These are phyloP conservation scores for Thymelicus acteon DNA, from an alignment of 2,888 invertebrate species.

Conservation along the genomic window DNA sequence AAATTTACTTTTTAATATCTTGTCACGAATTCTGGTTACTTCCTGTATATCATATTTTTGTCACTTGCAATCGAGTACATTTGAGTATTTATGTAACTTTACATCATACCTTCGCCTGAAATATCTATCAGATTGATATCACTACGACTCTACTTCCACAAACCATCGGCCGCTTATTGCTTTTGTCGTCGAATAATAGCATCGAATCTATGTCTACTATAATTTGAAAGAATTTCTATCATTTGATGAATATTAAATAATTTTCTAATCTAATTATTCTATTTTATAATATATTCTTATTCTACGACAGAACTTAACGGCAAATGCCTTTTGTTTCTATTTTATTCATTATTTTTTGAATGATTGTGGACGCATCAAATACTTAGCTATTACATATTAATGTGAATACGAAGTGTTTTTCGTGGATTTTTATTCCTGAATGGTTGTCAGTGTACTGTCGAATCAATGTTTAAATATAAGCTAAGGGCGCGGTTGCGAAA, in stretches of 20 bases:
- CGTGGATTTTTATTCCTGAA: slow-evolving; percentile 63
- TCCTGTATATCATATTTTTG: slow-evolving; percentile 48
- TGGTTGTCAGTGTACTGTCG: slow-evolving; percentile 71
- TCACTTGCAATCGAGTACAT: slow-evolving; percentile 52
- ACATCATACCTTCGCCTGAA: slow-evolving; percentile 59
- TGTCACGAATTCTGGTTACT: slow-evolving; percentile 54
- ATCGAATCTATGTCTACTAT: not conserved
- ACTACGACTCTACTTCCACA: slow-evolving; percentile 55
- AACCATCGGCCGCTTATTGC: slow-evolving; percentile 55
- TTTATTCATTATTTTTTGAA: slow-evolving; percentile 69
- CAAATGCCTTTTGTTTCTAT: slow-evolving; percentile 67
- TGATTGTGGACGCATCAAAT: slow-evolving; percentile 71
- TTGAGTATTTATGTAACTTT: slow-evolving; percentile 53
- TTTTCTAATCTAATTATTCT: not conserved
- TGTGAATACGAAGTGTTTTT: slow-evolving; percentile 73
- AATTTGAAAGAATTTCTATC: not conserved
- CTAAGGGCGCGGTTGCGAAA: slow-evolving; percentile 67
- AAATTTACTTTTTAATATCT: slow-evolving; percentile 58
- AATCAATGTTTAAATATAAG: slow-evolving; percentile 57
- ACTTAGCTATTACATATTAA: slow-evolving; percentile 58
- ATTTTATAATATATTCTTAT: slow-evolving; percentile 43
- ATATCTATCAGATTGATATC: slow-evolving; percentile 56
- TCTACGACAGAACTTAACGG: slow-evolving; percentile 57
- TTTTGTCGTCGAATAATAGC: slow-evolving; percentile 59
- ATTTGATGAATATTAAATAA: no score